A percentile compares a stretch with the other conserved stretches of the same genome.
Evolutionary conservation across 2,797 vertebrate genomes (phyloP).

Genomic region (Parauchenoglanis punctatus): DNA sequence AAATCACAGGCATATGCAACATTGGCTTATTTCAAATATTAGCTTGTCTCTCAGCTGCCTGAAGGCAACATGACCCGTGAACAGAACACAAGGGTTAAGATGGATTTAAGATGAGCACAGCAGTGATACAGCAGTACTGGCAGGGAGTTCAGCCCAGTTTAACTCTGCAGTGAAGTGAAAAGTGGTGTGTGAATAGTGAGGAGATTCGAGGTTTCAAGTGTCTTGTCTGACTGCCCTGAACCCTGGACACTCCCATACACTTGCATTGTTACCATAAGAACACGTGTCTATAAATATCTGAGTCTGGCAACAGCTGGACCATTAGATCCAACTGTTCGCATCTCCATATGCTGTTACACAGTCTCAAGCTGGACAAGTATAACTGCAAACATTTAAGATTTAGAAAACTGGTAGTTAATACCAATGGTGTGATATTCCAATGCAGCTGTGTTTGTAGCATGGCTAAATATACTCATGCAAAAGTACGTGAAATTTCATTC

Average conservation of each 20-base stretch:
- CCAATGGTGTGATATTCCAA: not conserved
- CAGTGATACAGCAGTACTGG: constrained; percentile 39
- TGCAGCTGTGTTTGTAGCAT: not conserved
- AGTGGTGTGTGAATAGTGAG: constrained; percentile 38
- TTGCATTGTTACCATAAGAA: constrained; percentile 71
- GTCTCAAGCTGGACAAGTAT: constrained; percentile 27
- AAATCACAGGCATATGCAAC: not conserved
- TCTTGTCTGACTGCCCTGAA: constrained; percentile 53
- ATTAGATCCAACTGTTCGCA: constrained; percentile 66
- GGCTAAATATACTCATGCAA: not conserved
- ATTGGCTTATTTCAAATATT: not conserved
- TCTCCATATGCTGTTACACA: constrained; percentile 49
- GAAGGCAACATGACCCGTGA: not conserved
- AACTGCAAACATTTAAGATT: constrained; percentile 6
- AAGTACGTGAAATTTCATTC: not conserved
- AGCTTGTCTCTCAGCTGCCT: not conserved
- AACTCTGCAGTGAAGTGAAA: constrained; percentile 31
- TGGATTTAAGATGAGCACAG: not conserved
- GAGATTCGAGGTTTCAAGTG: constrained; percentile 50
- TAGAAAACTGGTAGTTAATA: not conserved
- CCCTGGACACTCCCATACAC: constrained; percentile 57
- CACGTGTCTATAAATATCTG: constrained; percentile 72
- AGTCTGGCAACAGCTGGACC: constrained; percentile 71
- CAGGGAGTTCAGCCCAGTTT: constrained; percentile 17
- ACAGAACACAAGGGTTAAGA: not conserved